Evolutionary conservation across 2,113 vertebrate species (phyloP).

Genomic region (Calyptomena viridis): DNA sequence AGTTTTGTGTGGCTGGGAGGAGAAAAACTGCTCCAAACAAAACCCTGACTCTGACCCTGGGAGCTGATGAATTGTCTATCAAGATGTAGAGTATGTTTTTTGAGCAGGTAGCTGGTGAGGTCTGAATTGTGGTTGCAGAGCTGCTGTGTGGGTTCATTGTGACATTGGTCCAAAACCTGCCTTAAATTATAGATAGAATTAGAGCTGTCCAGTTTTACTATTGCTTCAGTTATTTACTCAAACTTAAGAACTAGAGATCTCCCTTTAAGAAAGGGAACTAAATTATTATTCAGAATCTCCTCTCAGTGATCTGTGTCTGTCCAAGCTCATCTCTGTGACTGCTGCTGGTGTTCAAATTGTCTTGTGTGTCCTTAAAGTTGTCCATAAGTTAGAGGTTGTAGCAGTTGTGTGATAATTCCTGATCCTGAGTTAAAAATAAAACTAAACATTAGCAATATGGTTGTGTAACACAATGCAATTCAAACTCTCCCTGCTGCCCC

Average conservation of each 20-base stretch:
- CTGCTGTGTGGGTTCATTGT: not conserved
- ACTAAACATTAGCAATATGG: not conserved
- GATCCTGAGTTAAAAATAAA: conserved; percentile 16
- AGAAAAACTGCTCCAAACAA: not conserved
- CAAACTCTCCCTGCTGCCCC: not conserved
- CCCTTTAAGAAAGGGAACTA: not conserved
- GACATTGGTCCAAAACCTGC: not conserved
- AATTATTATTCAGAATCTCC: not conserved
- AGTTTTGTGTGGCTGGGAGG: not conserved
- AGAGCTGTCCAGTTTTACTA: not conserved
- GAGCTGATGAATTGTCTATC: not conserved
- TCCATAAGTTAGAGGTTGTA: not conserved
- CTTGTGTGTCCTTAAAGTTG: not conserved
- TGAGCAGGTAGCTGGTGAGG: not conserved
- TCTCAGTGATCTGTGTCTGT: not conserved
- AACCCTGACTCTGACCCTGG: not conserved
- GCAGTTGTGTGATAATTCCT: not conserved
- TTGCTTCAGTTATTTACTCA: not conserved
- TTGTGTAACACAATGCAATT: not conserved
- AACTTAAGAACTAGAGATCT: not conserved
- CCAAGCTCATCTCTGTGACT: not conserved
- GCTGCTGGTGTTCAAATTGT: not conserved
- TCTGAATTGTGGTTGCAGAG: not conserved
- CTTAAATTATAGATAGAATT: not conserved
- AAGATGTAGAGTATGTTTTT: not conserved